Conservation (phyloP, 2,797 vertebrate species). For the Cossypha dichroa region DNA sequence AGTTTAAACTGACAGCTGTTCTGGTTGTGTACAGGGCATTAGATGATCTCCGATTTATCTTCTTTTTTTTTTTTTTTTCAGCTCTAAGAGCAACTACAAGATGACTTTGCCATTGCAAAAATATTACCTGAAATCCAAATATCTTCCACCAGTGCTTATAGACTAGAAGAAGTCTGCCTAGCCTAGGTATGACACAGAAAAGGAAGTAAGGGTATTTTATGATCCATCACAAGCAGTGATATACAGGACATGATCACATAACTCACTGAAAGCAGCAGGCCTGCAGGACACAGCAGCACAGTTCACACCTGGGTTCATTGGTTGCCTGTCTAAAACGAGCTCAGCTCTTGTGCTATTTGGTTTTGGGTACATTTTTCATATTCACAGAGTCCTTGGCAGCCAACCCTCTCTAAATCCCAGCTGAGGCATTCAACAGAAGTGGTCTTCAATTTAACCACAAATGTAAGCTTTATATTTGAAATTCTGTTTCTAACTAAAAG, state of each 20-base stretch:
- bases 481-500: not conserved
- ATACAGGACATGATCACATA: not conserved
- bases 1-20: not conserved
- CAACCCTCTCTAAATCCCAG: not conserved
- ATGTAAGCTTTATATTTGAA: not conserved
- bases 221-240: not conserved
- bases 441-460: not conserved
- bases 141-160: not conserved
- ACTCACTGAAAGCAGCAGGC: not conserved
- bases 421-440: not conserved
- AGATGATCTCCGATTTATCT: not conserved
- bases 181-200: not conserved
- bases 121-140: not conserved
- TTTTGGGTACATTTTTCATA: not conserved
- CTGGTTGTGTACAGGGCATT: not conserved
- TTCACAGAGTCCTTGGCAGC: not conserved
- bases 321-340: not conserved
- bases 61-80: rapidly evolving
- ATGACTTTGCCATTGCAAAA: not conserved
- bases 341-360: not conserved
- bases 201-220: not conserved
- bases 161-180: not conserved
- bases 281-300: not conserved
- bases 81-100: not conserved
- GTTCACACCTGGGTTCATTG: not conserved